Evolutionary conservation across 2,797 vertebrate genomes (phyloP).

Genomic region (Myotis vivesi): DNA sequence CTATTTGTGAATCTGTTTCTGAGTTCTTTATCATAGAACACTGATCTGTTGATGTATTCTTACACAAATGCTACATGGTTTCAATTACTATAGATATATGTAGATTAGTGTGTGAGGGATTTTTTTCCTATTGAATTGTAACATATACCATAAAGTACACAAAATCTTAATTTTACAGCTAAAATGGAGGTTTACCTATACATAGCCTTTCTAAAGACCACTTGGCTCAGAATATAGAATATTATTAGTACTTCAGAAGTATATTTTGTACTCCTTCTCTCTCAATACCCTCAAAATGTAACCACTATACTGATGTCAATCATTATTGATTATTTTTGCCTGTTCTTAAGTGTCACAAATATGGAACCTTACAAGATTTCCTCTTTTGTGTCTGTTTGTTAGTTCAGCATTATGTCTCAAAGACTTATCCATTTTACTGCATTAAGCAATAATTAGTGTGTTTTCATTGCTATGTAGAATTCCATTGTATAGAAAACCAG

Average conservation of each 20-base stretch:
- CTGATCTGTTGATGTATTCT: not conserved
- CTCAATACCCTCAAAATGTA: not conserved
- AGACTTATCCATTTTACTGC: not conserved
- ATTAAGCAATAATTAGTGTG: not conserved
- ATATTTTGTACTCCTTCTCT: not conserved
- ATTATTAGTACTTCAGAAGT: not conserved
- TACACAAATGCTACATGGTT: not conserved
- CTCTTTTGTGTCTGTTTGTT: not conserved
- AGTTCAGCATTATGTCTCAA: not conserved
- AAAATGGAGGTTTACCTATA: not conserved
- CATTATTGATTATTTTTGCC: not conserved
- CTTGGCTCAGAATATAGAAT: not conserved
- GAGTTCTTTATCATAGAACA: not conserved
- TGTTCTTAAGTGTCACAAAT: not conserved
- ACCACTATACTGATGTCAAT: not conserved
- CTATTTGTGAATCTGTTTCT: not conserved
- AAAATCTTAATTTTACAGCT: not conserved
- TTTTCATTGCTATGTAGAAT: not conserved
- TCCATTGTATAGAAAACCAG: not conserved
- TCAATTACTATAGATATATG: not conserved
- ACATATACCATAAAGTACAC: not conserved
- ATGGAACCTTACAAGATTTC: not conserved
- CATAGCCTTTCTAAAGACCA: not conserved
- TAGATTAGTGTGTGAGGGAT: not conserved
- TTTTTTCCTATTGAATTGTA: not conserved